Conservation (phyloP, 2,888 invertebrate genomes). For the Clistopyga incitator region DNA sequence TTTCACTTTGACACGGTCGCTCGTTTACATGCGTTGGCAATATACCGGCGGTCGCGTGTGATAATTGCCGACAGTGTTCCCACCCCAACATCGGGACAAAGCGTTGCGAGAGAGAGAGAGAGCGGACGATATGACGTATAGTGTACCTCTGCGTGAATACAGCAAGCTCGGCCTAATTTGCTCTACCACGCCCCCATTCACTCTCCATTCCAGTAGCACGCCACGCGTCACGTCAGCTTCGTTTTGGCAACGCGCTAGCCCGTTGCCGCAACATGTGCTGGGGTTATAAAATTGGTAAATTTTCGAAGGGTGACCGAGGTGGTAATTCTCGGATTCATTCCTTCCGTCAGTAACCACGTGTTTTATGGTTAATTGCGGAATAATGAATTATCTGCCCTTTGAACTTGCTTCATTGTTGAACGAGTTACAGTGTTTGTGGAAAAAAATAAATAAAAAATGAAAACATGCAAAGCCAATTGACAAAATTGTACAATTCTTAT, state of each 20-base stretch:
- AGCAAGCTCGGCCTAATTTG: conserved; percentile 67
- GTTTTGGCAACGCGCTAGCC: conserved; percentile 3
- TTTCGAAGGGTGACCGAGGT: background rate
- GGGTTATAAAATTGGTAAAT: conserved; percentile 25
- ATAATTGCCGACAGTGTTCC: conserved; percentile 61
- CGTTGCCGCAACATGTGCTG: conserved; percentile 5
- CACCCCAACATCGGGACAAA: conserved; percentile 64
- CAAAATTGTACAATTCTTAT: background rate
- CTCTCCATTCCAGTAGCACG: conserved; percentile 61
- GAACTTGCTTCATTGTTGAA: too few species aligned
- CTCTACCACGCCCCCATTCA: conserved; percentile 65
- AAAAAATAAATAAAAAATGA: too few species aligned
- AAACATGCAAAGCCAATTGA: too few species aligned
- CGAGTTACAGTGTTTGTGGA: too few species aligned
- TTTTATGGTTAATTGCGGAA: background rate
- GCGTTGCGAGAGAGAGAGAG: conserved; percentile 39
- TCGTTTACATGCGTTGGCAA: conserved; percentile 6
- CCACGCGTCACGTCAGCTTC: conserved; percentile 37
- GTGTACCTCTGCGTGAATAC: conserved; percentile 1
- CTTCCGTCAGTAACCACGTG: background rate
- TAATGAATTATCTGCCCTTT: background rate
- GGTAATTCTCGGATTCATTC: background rate
- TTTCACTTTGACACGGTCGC: background rate
- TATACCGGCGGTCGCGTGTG: conserved; percentile 43
- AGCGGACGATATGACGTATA: conserved; percentile 39